Evolutionary conservation across 2,888 invertebrate species (phyloP), one percentile per base, ranked within the genome.

Genomic region (Sinelater perroti): DNA sequence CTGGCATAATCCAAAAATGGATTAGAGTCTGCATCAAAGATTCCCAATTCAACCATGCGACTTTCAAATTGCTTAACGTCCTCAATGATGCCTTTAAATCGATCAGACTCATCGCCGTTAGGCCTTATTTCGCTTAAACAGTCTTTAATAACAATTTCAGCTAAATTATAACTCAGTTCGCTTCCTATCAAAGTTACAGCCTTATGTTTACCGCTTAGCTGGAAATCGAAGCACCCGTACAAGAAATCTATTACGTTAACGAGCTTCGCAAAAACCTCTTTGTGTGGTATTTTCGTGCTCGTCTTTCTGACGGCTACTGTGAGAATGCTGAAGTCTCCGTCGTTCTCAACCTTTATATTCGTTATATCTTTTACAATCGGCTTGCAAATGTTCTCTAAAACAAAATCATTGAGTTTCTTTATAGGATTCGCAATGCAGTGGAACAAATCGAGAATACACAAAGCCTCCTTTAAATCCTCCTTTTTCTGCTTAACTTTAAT

Each of bases 91-190:
- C 80, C 79, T 65, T 64, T 52, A 57, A 89, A 93, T 11, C 79
- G 81, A 63, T 87, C 83, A 56, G 92, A 79, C 50, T 85, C 85
- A 63, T 85, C 86, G 44, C 85, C 89, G 61, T 86, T 87, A 0
- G 95, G 95, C 69, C 94, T 87, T 0, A 91, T 89, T 61, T 86
- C 82, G 42, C 86, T 81, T 5, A 95, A 81, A 70, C 93, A 93
- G 67, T 91, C 85, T 61, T 87, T 84, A 2, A 91, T 85, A 26
- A 94, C 77, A 11, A 84, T 72, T 11, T 86, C 82, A 14, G 87
- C 82, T 66, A 93, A 84, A 36, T 85, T 83, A 2, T 78, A 74
- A 67, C 82, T 79, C 26, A 87, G 79, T 63, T 83, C 75, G 30
- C 79, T 75, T 0, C 87, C 85, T 40, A 88, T 79, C 66, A 79